Base-by-base conservation (phyloP, 1,140 invertebrate species). In the Xylocopa sonorina region DNA sequence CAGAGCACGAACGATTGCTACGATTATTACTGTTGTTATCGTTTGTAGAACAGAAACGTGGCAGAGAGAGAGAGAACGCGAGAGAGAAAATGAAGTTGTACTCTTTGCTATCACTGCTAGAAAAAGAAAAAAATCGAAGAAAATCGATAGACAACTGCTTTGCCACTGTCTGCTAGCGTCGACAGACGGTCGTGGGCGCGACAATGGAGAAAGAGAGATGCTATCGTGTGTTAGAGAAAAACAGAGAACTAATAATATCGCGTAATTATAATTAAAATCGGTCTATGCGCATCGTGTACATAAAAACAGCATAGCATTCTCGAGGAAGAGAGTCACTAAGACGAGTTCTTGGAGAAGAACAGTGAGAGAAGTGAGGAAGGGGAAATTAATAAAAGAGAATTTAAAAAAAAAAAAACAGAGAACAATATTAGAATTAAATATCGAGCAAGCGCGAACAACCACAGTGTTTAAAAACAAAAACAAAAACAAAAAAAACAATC, bases 41-140 rank as follows among this genome's bases (percentile, higher is more conserved):
- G 34, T 67, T 51, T 29, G 29, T 68, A 68, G 48, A 18, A 32
- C 29, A 18, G 50, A 66, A 51, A 7, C 2, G 29, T 24, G 51
- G n/a, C 12, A 78, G 18, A 18, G 67, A 18, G 24, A 38, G 24
- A 38, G 67, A 18, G 24, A 38, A 18, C 27, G 32, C 29, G 32
- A 24, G 64, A 64, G 32, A 81, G 21, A 41, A 50, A 16, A 46
- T 29, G 55, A 84, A 75, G 48, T 43, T 85, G 69, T 82, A 68
- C 60, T 85, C 58, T 86, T 69, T 83, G 78, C 73, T 85, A 86
- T 66, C 83, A 82, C 84, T 83, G 84, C 80, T 86, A 82, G 77
- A 32, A 66, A 27, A 18, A 34, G 12, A 38, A 18, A 32, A 16
- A 21, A 18, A 32, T n/a, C n/a, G n/a, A n/a, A n/a, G 21, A 46